Evolutionary conservation across 2,113 vertebrate species (phyloP), one percentile per base, ranked within the genome.

Genomic region (Parotia lawesii): DNA sequence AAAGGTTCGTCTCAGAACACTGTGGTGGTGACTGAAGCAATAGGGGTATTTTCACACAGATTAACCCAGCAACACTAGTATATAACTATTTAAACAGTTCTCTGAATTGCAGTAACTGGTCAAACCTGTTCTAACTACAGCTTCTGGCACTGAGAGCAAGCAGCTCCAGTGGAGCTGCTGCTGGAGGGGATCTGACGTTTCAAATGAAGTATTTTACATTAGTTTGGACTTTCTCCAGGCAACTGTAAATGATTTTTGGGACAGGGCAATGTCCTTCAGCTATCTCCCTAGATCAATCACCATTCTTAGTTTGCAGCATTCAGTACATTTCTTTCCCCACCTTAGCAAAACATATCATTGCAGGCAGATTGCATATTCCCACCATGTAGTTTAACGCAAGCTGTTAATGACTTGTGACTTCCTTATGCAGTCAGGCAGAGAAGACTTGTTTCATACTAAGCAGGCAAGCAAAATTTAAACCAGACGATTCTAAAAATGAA

Each of bases 341-440:
- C 84, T 93, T 95, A 92, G 77, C 69, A 92, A 97, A 97, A 96
- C 56, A 66, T 75, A 77, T 72, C 48, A 89, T 51, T 90, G 88
- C 42, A 96, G 77, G 71, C 76, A 96, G 66, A 91, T 37, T 83
- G 61, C 35, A 7, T 96, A 95, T 97, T 97, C 96, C 97, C 94
- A 97, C 87, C 37, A 57, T 84, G 77, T 87, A 95, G 90, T 97
- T 97, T 66, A 94, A 72, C 77, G 83, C 95, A 97, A 97, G 73
- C 94, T 96, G 96, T 96, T 97, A 97, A 97, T 96, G 93, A 97
- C 93, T 97, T 97, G 96, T 96, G 95, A 97, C 89, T 97, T 98
- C 96, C 96, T 96, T 87, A 94, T 89, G 81, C 85, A 96, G 73
- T 94, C 90, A 90, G 57, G 89, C 92, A 92, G 90, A 93, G 74